Evolutionary conservation across 1,140 invertebrate species (phyloP).

Genomic region (Drosophila jambulina): DNA sequence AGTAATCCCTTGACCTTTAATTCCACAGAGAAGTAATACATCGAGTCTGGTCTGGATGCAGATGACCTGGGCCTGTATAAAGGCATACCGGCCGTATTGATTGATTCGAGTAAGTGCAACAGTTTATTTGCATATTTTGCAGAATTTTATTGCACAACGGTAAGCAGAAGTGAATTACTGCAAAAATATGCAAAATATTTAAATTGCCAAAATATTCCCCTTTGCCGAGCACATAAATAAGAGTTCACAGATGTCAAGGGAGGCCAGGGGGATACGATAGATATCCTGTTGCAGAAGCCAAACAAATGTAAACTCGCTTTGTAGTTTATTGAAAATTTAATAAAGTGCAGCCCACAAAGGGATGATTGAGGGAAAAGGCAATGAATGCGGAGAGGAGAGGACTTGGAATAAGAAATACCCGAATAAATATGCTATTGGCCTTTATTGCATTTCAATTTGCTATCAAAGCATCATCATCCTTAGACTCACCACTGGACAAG

Average conservation of each 20-base stretch:
- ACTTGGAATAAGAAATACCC: slow-evolving; percentile 26
- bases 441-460: slow-evolving; percentile 70
- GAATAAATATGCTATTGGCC: slow-evolving; percentile 52
- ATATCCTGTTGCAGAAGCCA: slow-evolving; percentile 9
- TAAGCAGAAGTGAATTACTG: slow-evolving; percentile 48
- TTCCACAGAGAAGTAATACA: neutral
- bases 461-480: slow-evolving; percentile 47
- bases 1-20: neutral
- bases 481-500: slow-evolving; percentile 13
- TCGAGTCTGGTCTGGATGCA: neutral
- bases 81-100: slow-evolving; percentile 10
- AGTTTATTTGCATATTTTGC: slow-evolving; percentile 46
- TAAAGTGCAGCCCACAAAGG: slow-evolving; percentile 39
- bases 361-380: slow-evolving; percentile 19
- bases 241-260: slow-evolving; percentile 6
- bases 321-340: slow-evolving; percentile 59
- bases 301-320: slow-evolving; percentile 45
- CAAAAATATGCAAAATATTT: slow-evolving; percentile 54
- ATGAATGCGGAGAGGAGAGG: slow-evolving; percentile 16
- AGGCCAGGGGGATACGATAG: neutral
- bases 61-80: no score
- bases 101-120: slow-evolving; percentile 54
- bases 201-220: slow-evolving; percentile 32
- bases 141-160: slow-evolving; percentile 48
- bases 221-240: slow-evolving; percentile 23